phyloP scores from a whole-genome alignment of 2,113 vertebrate genomes.

The Leptocoma aspasia region DNA sequence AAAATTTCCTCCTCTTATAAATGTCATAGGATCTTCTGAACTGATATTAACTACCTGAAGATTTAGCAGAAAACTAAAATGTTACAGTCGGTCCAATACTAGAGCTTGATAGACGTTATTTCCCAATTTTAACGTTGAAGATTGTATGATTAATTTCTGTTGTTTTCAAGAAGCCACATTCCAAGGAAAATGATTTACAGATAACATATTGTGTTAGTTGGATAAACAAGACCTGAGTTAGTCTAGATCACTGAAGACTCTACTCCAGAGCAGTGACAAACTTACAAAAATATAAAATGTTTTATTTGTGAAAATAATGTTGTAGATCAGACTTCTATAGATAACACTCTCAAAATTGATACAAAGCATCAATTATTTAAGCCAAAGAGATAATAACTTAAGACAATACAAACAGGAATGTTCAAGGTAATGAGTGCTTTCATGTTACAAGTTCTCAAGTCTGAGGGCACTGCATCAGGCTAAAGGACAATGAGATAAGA shows the following conservation, averaged over 20 bases:
- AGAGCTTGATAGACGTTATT: neutral
- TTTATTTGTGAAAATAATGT: neutral
- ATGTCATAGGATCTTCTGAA: neutral
- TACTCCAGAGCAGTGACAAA: neutral
- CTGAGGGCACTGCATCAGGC: slow-evolving; percentile 58
- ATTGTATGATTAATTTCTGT: neutral
- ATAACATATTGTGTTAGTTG: neutral
- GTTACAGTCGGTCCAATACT: neutral
- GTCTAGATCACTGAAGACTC: neutral
- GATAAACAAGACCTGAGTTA: neutral
- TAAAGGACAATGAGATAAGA: slow-evolving; percentile 76
- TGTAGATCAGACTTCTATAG: neutral
- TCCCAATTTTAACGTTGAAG: neutral
- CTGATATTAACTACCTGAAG: neutral
- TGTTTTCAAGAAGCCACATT: neutral
- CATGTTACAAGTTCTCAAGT: slow-evolving; percentile 61
- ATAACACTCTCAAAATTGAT: slow-evolving; percentile 7
- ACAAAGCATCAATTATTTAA: slow-evolving; percentile 21
- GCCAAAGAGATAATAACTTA: slow-evolving; percentile 18
- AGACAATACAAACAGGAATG: slow-evolving; percentile 42
- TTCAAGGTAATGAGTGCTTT: slow-evolving; percentile 68
- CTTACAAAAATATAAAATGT: neutral
- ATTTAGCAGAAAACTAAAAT: neutral
- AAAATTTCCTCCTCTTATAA: neutral
- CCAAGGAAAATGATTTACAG: neutral